These are phyloP conservation scores for Conopomorpha cramerella DNA, from an alignment of 1,140 invertebrate species.

Conservation along the genomic window DNA sequence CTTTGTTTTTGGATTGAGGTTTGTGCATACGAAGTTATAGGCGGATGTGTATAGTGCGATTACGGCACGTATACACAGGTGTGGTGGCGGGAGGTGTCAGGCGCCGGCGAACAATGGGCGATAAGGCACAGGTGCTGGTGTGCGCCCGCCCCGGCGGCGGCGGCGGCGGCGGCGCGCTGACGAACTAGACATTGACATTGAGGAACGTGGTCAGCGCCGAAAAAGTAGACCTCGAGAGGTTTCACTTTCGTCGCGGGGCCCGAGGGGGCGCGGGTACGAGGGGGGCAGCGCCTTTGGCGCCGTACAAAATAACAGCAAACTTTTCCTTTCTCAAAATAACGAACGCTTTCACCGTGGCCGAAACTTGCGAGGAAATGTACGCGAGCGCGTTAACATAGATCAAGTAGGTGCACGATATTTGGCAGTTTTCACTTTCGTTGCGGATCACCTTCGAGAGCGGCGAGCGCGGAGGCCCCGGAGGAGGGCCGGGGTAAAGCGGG, in stretches of 20 bases:
- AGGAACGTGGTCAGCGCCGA: background rate
- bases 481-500: too few species aligned
- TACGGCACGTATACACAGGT: too few species aligned
- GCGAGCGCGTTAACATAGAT: constrained; percentile 7
- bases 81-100: too few species aligned
- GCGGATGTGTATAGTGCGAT: too few species aligned
- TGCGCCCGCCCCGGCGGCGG: background rate
- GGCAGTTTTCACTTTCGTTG: constrained; percentile 9
- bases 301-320: constrained; percentile 46
- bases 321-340: constrained; percentile 55
- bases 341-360: constrained; percentile 44
- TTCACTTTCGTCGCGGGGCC: constrained; percentile 31
- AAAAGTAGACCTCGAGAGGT: too few species aligned
- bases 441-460: too few species aligned
- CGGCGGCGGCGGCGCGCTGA: background rate
- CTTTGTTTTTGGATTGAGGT: too few species aligned
- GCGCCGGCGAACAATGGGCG: too few species aligned
- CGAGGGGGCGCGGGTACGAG: constrained; percentile 4
- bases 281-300: constrained; percentile 7
- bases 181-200: background rate
- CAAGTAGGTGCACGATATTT: constrained; percentile 5
- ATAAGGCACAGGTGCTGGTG: too few species aligned
- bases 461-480: too few species aligned
- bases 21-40: too few species aligned
- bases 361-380: constrained; percentile 20